A percentile compares a stretch with the other conserved stretches of the same genome.
phyloP scores from a whole-genome alignment of 1,140 invertebrate genomes.

The Aphidius gifuensis region DNA sequence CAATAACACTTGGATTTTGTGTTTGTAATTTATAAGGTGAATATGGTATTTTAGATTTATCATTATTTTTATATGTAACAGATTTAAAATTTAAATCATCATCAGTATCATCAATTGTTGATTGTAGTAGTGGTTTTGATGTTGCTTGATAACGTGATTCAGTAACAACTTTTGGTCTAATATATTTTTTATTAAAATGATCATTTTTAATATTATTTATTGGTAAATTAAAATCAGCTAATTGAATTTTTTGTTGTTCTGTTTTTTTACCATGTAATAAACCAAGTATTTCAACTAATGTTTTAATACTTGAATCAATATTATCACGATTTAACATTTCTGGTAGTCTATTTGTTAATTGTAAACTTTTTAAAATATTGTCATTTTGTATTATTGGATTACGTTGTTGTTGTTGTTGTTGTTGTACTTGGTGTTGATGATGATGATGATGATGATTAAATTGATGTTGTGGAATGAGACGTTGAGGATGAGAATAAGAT shows the following conservation, averaged over 20 bases:
- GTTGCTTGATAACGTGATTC: constrained; percentile 43
- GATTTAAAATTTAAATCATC: constrained; percentile 28
- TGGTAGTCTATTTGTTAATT: constrained; percentile 70
- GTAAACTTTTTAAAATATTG: constrained; percentile 59
- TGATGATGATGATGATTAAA: background rate
- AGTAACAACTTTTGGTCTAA: constrained; percentile 43
- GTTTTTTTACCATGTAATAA: constrained; percentile 55
- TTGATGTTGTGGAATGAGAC: constrained; percentile 17
- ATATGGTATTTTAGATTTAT: constrained; percentile 24
- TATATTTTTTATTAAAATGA: constrained; percentile 28
- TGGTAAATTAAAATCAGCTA: constrained; percentile 13
- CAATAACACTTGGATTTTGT: constrained; percentile 32
- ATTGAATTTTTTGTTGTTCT: constrained; percentile 18
- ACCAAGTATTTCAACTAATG: constrained; percentile 68
- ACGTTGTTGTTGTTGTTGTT: constrained; percentile 25
- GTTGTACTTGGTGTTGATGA: constrained; percentile 14
- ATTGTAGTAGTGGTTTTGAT: constrained; percentile 28
- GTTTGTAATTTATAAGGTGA: constrained; percentile 23
- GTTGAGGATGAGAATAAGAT: background rate
- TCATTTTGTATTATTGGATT: constrained; percentile 33
- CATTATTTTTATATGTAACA: constrained; percentile 16
- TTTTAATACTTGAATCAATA: constrained; percentile 73
- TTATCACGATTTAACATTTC: constrained; percentile 72
- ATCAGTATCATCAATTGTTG: too few relatives aligned
- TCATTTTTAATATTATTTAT: constrained; percentile 29